Evolutionary conservation across 2,888 invertebrate species (phyloP), one percentile per base, ranked within the genome.

Genomic region (Nudaria mundana): DNA sequence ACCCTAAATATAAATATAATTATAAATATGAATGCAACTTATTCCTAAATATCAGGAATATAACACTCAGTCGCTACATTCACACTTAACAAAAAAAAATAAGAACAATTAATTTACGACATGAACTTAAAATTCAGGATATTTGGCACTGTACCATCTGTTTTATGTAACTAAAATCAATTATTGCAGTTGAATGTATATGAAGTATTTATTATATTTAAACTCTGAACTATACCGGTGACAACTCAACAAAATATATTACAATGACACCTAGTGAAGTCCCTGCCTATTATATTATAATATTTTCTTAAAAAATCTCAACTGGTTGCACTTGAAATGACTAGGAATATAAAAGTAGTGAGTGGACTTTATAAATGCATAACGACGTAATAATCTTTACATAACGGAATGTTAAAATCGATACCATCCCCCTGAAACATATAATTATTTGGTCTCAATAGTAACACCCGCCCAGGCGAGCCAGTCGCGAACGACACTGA

Each of bases 41-140:
- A 81, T 80, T 85, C 88, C 89, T 87, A 88, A 89, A 89, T 89
- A 88, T 84, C 89, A 89, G 89, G 87, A 88, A 86, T 82, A 76
- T 48, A 73, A 83, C 89, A 86, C 89, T 65, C 83, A 83, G 87
- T 83, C 69, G 87, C 83, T 81, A 83, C 89, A 89, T 84, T 76
- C 88, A 88, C 83, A 82, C 82, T 80, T 76, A 78, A 79, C 74
- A 76, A 78, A 74, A 66, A 76, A 77, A 71, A 62, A 61, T 56
- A 66, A n/a, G 63, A 70, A 73, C 72, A 74, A 74, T 76, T 76
- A 77, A 82, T n/a, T n/a, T 76, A 83, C 79, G 66, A 78, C 76
- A 77, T 80, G 78, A 81, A 81, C 81, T 77, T 78, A 85, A 71
- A 67, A 70, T 74, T 81, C 82, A 87, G 76, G 84, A 76, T 88